A percentile compares a stretch with the other conserved stretches of the same genome.
These are phyloP conservation scores for Gymnoscopelus microlampas DNA, from an alignment of 2,797 vertebrate genomes.

Conservation along the genomic window DNA sequence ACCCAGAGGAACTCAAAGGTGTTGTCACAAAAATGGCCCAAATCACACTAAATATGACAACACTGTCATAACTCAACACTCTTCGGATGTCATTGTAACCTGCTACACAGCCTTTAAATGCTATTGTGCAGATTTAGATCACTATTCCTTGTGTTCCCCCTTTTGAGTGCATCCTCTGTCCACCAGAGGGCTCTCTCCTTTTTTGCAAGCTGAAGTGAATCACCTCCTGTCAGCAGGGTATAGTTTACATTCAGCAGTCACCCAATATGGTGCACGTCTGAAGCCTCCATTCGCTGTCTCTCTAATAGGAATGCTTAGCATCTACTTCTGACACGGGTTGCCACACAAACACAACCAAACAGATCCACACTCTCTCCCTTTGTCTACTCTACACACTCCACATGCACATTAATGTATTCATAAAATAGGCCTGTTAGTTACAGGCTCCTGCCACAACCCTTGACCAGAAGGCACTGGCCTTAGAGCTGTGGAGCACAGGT, in stretches of 20 bases:
- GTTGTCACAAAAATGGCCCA: neutral
- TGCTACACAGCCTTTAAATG: too few relatives aligned
- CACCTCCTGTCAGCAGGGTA: neutral
- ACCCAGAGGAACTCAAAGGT: constrained; percentile 84
- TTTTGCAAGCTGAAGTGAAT: neutral
- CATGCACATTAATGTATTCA: too few relatives aligned
- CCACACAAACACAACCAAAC: neutral
- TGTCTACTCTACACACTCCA: too few relatives aligned
- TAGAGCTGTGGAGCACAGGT: too few relatives aligned
- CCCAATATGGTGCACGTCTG: constrained; percentile 10
- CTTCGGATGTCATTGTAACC: too few relatives aligned
- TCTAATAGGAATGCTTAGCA: constrained; percentile 18
- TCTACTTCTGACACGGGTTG: neutral
- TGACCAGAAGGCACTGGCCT: too few relatives aligned
- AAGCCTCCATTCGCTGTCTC: neutral
- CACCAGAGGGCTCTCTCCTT: constrained; percentile 47
- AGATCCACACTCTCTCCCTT: neutral
- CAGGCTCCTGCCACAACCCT: too few relatives aligned
- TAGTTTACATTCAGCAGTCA: constrained; percentile 9
- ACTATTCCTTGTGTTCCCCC: neutral
- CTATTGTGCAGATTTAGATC: neutral
- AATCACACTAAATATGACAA: too few relatives aligned
- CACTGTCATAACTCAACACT: neutral
- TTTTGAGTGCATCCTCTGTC: constrained; percentile 15
- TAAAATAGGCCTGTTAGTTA: too few relatives aligned